Evolutionary conservation across 2,113 vertebrate genomes (phyloP).

Genomic region (Elaphurus davidianus): DNA sequence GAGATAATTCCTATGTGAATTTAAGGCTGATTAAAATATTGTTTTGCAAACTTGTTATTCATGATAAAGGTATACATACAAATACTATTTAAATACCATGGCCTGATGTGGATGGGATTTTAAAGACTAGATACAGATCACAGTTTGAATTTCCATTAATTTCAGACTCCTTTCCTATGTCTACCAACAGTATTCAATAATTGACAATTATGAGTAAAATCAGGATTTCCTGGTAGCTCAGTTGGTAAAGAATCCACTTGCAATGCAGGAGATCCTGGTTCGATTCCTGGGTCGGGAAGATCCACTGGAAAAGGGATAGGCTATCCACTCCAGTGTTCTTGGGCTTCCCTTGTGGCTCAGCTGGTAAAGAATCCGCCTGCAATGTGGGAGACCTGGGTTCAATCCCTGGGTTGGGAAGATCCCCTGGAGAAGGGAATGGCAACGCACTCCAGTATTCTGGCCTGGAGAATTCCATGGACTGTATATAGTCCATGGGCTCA

Average conservation of each 20-base stretch:
- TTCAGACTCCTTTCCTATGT: background rate
- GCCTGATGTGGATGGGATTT: background rate
- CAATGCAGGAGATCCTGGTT: background rate
- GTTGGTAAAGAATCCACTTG: background rate
- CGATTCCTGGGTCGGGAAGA: background rate
- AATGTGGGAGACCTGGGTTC: rapidly evolving
- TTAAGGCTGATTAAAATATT: background rate
- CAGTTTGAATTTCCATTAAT: background rate
- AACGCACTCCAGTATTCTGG: background rate
- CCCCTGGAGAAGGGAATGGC: background rate
- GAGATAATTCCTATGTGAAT: background rate
- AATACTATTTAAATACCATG: background rate
- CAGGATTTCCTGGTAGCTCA: background rate
- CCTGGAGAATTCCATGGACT: background rate
- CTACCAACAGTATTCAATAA: background rate
- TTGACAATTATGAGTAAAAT: background rate
- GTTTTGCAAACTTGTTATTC: background rate
- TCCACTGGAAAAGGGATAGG: background rate
- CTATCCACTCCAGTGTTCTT: background rate
- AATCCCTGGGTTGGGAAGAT: background rate
- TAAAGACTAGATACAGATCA: background rate
- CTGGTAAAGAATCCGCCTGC: background rate
- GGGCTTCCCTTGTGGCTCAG: background rate
- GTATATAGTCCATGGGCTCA: background rate
- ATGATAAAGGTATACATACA: background rate